These are phyloP conservation scores for Aphis craccivora DNA, from an alignment of 1,140 invertebrate genomes.

Conservation along the genomic window DNA sequence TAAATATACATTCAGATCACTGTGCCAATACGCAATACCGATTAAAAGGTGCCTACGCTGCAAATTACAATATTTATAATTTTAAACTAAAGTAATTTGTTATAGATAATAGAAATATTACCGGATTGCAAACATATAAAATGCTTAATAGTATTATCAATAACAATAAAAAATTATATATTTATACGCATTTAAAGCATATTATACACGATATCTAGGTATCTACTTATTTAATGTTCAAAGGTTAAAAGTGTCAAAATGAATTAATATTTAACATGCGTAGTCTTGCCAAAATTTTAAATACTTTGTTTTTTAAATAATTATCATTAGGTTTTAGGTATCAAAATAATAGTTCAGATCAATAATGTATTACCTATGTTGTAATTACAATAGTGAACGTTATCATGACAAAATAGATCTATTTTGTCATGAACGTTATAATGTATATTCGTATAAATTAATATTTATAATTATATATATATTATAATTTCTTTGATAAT, in stretches of 20 bases:
- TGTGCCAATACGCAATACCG: not conserved
- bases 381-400: too few species aligned
- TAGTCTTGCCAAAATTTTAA: not conserved
- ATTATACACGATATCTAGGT: not conserved
- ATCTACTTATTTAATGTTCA: not conserved
- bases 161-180: not conserved
- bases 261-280: not conserved
- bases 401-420: too few species aligned
- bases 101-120: not conserved
- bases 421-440: too few species aligned
- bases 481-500: too few species aligned
- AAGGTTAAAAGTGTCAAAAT: conserved; percentile 16
- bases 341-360: not conserved
- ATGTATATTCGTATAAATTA: too few species aligned
- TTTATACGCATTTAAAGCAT: not conserved
- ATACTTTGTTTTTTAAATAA: not conserved
- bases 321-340: not conserved
- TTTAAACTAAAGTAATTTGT: not conserved
- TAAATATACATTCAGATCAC: not conserved
- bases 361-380: not conserved
- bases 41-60: not conserved
- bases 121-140: not conserved
- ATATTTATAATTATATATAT: too few species aligned
- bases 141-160: not conserved
- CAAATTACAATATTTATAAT: conserved; percentile 1